Conservation (phyloP, 2,888 invertebrate species). For the Physocephala rufipes region DNA sequence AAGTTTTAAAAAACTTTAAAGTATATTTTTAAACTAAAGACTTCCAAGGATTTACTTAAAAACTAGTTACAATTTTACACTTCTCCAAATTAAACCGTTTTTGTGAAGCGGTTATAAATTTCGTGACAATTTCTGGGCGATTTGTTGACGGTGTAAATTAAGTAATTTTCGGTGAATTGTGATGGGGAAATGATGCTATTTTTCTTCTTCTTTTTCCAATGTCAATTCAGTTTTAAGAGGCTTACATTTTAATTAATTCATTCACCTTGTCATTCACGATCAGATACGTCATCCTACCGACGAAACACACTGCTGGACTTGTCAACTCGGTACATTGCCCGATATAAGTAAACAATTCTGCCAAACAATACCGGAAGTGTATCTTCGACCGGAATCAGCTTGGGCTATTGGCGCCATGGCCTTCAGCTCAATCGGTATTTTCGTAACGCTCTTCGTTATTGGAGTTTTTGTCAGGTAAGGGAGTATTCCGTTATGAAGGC, state of each 20-base stretch:
- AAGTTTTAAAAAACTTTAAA: constrained; percentile 49
- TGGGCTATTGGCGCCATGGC: constrained; percentile 95
- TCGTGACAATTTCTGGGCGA: too few relatives aligned
- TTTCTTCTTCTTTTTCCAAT: too few relatives aligned
- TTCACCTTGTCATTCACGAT: constrained; percentile 42
- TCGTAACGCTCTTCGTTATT: constrained; percentile 81
- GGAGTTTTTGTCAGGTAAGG: constrained; percentile 77
- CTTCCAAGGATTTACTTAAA: background rate
- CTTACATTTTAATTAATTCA: too few relatives aligned
- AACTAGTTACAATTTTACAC: background rate
- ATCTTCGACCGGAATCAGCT: constrained; percentile 81
- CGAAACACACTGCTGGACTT: constrained; percentile 85
- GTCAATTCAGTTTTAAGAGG: too few relatives aligned
- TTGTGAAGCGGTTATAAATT: too few relatives aligned
- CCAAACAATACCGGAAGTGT: constrained; percentile 82
- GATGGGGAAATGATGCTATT: too few relatives aligned
- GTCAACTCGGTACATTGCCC: constrained; percentile 85
- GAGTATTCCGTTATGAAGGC: background rate
- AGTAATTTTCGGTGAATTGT: too few relatives aligned
- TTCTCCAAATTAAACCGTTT: too few relatives aligned
- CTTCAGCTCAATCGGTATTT: constrained; percentile 84
- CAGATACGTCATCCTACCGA: constrained; percentile 83
- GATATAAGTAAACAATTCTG: constrained; percentile 79
- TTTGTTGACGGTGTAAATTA: too few relatives aligned
- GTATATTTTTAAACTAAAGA: background rate